Evolutionary conservation across 37 sponge, comb jelly and placozoan genomes (phyloP).

Genomic region (Oscarella lobularis): DNA sequence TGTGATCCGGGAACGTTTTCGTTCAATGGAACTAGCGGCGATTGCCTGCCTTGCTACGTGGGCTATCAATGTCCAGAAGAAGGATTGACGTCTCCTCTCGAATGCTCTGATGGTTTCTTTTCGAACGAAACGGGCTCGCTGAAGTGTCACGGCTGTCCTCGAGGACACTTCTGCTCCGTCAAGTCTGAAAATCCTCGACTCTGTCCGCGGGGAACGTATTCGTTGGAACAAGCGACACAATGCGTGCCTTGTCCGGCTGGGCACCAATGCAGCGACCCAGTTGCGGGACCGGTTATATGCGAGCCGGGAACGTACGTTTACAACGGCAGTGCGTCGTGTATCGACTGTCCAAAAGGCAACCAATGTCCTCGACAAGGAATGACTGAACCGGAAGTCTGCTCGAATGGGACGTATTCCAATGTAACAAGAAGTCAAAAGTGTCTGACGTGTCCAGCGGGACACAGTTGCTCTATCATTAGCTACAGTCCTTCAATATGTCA

Average conservation of each 20-base stretch:
- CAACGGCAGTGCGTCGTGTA: background rate
- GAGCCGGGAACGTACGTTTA: background rate
- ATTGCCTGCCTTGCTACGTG: background rate
- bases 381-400: constrained; percentile 3
- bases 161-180: constrained; percentile 10
- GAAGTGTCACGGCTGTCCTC: constrained; percentile 19
- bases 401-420: constrained; percentile 14
- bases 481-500: background rate
- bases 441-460: background rate
- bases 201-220: background rate
- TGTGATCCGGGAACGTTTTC: background rate
- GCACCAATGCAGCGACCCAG: background rate
- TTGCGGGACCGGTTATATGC: background rate
- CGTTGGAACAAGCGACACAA: background rate
- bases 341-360: background rate
- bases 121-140: background rate
- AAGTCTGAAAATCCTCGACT: background rate
- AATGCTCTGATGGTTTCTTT: constrained; percentile 16
- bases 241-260: background rate
- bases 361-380: constrained; percentile 2
- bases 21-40: background rate
- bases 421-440: background rate
- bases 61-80: background rate
- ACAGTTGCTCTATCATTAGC: background rate
- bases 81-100: background rate